Evolutionary conservation across 2,888 invertebrate genomes (phyloP).

Genomic region (Trissolcus brochymenae): DNA sequence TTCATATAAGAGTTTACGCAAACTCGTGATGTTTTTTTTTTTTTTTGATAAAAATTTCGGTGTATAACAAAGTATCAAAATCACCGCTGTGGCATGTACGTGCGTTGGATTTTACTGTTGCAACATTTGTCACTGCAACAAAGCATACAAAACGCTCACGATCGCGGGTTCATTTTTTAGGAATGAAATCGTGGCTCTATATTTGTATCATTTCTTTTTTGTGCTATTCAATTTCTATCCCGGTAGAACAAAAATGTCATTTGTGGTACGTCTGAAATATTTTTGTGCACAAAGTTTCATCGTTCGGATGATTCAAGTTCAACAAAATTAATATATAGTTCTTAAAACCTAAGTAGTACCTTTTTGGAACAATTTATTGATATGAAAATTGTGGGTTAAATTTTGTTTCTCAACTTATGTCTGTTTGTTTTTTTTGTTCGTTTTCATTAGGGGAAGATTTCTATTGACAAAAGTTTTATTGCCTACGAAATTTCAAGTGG

Average conservation of each 20-base stretch:
- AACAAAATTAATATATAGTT: not conserved
- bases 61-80: conserved; percentile 39
- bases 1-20: not conserved
- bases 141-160: conserved; percentile 10
- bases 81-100: conserved; percentile 15
- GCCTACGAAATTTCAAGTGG: too few species aligned
- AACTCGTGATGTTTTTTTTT: not conserved
- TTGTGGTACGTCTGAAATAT: not conserved
- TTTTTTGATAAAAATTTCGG: conserved; percentile 22
- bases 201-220: not conserved
- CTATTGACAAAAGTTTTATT: too few species aligned
- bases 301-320: not conserved
- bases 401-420: too few species aligned
- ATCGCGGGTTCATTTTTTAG: not conserved
- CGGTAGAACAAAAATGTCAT: conserved; percentile 6
- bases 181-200: conserved; percentile 10
- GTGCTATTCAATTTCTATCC: conserved; percentile 5
- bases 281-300: not conserved
- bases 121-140: conserved; percentile 9
- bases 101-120: conserved; percentile 7
- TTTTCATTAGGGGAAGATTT: too few species aligned
- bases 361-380: conserved; percentile 30
- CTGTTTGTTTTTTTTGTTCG: too few species aligned
- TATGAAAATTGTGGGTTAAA: not conserved
- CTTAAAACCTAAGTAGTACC: conserved; percentile 2